Conservation (phyloP, 1,140 invertebrate species). For the Aphelinus atriplicis region DNA sequence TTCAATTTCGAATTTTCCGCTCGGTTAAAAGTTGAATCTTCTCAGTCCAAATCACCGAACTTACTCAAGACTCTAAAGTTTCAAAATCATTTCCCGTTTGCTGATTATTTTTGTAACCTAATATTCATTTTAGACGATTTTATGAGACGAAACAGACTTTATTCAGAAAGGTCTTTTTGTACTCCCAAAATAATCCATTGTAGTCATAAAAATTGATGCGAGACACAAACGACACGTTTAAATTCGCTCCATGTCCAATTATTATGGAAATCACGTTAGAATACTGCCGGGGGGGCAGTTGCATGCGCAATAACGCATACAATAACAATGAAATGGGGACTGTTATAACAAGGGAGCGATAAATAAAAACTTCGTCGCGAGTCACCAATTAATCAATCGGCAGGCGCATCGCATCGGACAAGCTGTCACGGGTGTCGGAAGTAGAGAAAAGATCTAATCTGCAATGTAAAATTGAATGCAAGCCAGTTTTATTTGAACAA, state of each 20-base stretch:
- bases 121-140: too few species aligned
- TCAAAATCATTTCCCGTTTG: too few species aligned
- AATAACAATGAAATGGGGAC: constrained; percentile 14
- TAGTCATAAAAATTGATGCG: background rate
- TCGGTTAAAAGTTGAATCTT: too few species aligned
- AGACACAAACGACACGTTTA: background rate
- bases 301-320: constrained; percentile 10
- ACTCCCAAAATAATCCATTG: background rate
- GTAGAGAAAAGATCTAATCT: constrained; percentile 18
- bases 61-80: too few species aligned
- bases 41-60: too few species aligned
- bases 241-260: background rate
- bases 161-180: too few species aligned
- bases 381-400: constrained; percentile 43
- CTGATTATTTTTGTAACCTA: too few species aligned
- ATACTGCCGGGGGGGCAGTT: too few species aligned
- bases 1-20: too few species aligned
- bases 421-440: constrained; percentile 28
- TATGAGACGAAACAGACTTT: too few species aligned
- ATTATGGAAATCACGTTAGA: constrained; percentile 20
- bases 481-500: too few species aligned
- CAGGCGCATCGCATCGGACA: constrained; percentile 41
- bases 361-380: background rate
- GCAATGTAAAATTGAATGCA: too few species aligned
- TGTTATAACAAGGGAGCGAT: background rate